Evolutionary conservation across 2,113 vertebrate species (phyloP), one percentile per base, ranked within the genome.

Genomic region (Xyrauchen texanus): DNA sequence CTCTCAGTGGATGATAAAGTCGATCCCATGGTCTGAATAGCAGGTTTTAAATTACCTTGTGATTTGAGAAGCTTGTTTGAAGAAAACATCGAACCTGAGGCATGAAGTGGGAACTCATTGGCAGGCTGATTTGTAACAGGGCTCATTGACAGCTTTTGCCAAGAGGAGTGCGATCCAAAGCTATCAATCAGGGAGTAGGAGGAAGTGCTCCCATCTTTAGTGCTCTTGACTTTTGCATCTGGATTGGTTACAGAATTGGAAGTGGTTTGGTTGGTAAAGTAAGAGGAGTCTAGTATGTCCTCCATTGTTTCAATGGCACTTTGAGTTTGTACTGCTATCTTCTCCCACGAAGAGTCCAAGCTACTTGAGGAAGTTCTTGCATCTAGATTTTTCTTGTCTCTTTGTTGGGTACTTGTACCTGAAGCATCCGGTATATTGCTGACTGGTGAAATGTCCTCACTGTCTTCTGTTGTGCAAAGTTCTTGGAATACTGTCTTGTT

Each of bases 301-400:
- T 79, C 75, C 3, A 88, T 82, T 4, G 81, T 71, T 47, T 4
- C n/a, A 3, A 74, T 34, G 16, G 10, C 21, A 42, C 10, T 70
- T 4, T 52, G 69, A 52, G 79, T 46, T 44, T 45, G 63, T 51
- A 83, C 60, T 7, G 88, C 87, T 2, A 90, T n/a, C 5, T 85
- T 87, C 21, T 91, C 88, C 89, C 94, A 95, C 0, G 94, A 91
- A 0, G 91, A 89, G 3, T 81, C 87, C 3, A 84, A 86, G 67
- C 87, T 91, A 65, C 81, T 66, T 8, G 69, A 58, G 0, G 72
- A 80, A 12, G 45, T 21, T 10, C 44, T 73, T 58, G 68, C 57
- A 4, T 64, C 10, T 71, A 3, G 53, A 15, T 72, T 75, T 8
- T 63, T 52, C 73, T 73, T 61, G 55, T 65, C 47, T 6, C 4